These are phyloP conservation scores for Enteromius unitaeniatus DNA, from an alignment of 2,797 vertebrate species.

Conservation along the genomic window DNA sequence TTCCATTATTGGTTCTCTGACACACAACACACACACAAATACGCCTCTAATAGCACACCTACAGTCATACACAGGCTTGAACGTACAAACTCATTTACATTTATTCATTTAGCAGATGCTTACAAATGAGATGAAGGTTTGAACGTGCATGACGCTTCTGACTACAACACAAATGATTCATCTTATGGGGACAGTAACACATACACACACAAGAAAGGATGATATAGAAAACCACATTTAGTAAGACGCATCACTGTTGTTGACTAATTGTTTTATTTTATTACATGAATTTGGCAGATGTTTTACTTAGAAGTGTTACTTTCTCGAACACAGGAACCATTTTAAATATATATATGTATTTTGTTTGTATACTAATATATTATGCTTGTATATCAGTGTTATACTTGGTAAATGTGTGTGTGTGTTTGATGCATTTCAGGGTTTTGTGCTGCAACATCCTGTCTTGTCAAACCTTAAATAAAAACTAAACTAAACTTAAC, in stretches of 20 bases:
- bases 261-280: background rate
- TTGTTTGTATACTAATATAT: too few species aligned
- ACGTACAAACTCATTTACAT: background rate
- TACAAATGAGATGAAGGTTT: background rate
- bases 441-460: too few species aligned
- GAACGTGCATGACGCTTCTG: background rate
- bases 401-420: too few species aligned
- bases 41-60: background rate
- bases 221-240: background rate
- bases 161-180: background rate
- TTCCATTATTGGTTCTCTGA: slow-evolving; percentile 26
- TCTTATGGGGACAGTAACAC: background rate
- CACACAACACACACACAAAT: slow-evolving; percentile 2
- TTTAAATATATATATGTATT: too few species aligned
- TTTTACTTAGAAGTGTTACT: background rate
- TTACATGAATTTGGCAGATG: background rate
- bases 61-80: slow-evolving; percentile 3
- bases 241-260: background rate
- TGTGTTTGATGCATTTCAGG: too few species aligned
- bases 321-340: too few species aligned
- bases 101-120: background rate
- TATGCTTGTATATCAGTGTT: too few species aligned
- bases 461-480: too few species aligned
- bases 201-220: background rate
- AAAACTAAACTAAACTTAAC: too few species aligned